A percentile compares a stretch with the other conserved stretches of the same genome.
phyloP scores from a whole-genome alignment of 2,888 invertebrate species.

The Boloria euphrosyne region DNA sequence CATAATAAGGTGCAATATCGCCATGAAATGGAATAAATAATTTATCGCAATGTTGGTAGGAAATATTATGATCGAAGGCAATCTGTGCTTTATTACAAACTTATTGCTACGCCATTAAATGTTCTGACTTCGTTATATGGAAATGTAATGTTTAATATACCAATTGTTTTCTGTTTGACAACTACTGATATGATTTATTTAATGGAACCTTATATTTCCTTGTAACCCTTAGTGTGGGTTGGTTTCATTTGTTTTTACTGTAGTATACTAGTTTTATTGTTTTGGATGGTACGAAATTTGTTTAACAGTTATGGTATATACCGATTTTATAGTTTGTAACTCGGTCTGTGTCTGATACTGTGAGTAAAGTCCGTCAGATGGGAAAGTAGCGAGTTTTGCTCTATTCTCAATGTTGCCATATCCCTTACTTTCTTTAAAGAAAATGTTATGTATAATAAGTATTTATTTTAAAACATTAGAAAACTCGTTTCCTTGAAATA shows the following conservation, averaged over 20 bases:
- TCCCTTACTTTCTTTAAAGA: no score
- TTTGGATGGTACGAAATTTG: neutral
- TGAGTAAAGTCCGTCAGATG: no score
- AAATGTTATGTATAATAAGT: no score
- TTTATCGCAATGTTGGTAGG: slow-evolving; percentile 10
- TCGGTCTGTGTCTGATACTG: no score
- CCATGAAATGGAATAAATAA: slow-evolving; percentile 8
- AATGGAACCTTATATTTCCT: slow-evolving; percentile 12
- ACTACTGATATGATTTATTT: slow-evolving; percentile 16
- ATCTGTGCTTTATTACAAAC: slow-evolving; percentile 19
- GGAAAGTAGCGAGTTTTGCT: no score
- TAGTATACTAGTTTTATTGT: slow-evolving; percentile 3
- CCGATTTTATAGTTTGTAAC: no score
- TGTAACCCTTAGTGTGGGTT: slow-evolving; percentile 5
- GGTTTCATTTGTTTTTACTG: slow-evolving; percentile 12
- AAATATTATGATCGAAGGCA: slow-evolving; percentile 5
- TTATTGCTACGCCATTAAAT: slow-evolving; percentile 8
- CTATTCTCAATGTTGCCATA: no score
- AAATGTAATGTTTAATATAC: slow-evolving; percentile 1
- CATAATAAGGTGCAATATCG: no score
- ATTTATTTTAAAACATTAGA: no score
- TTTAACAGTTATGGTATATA: no score
- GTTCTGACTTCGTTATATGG: slow-evolving; percentile 3
- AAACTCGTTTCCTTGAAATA: no score
- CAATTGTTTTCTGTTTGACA: slow-evolving; percentile 16